Percentiles rank a stretch among this genome's conserved stretches.
These are phyloP conservation scores for Epirrita christyi DNA, from an alignment of 2,888 invertebrate genomes.

Conservation along the genomic window DNA sequence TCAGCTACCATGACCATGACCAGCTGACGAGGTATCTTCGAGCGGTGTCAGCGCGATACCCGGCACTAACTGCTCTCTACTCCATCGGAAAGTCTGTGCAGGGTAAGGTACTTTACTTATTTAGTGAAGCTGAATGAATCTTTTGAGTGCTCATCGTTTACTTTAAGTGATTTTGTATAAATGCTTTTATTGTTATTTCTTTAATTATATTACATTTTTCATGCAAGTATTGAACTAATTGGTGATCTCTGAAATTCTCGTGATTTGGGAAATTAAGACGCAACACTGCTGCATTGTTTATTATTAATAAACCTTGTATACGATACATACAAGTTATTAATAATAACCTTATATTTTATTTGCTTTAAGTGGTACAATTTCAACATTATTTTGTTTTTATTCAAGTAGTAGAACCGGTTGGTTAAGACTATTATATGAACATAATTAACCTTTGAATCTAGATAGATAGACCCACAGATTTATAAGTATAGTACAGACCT, in stretches of 20 bases:
- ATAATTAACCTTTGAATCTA: background rate
- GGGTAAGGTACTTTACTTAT: slow-evolving; percentile 80
- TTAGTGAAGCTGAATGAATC: too few species aligned
- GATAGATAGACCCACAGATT: too few species aligned
- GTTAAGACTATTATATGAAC: background rate
- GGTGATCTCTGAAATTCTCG: background rate
- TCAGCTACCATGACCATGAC: slow-evolving; percentile 94
- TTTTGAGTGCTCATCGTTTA: too few species aligned
- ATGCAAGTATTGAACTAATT: too few species aligned
- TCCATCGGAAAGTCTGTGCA: slow-evolving; percentile 97
- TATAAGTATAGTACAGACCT: too few species aligned
- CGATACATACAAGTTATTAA: too few species aligned
- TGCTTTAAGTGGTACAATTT: slow-evolving; percentile 1
- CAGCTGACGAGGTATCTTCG: slow-evolving; percentile 93
- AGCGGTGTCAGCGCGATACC: slow-evolving; percentile 91
- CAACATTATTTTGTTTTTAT: slow-evolving; percentile 1
- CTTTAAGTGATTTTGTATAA: too few species aligned
- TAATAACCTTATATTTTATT: slow-evolving; percentile 8
- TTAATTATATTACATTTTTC: too few species aligned
- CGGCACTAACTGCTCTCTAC: slow-evolving; percentile 95
- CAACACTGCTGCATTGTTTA: background rate
- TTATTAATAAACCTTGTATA: background rate
- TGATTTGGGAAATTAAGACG: background rate
- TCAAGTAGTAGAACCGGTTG: slow-evolving; percentile 9
- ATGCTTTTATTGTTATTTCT: too few species aligned